Evolutionary conservation across 2,797 vertebrate species (phyloP).

Genomic region (Pyrocephalus nanus): DNA sequence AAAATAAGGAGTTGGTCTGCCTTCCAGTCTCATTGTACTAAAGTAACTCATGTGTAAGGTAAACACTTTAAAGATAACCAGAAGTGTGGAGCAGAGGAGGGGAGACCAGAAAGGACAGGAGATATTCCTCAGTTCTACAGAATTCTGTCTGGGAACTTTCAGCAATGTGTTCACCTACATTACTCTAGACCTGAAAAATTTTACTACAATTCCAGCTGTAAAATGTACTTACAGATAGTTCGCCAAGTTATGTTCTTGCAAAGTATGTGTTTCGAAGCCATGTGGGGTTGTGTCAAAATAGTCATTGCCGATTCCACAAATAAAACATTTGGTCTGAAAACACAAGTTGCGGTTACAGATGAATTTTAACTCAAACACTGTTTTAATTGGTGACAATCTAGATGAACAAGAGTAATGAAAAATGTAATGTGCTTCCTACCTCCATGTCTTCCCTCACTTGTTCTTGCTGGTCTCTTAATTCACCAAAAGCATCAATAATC

Average conservation of each 20-base stretch:
- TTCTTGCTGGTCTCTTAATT: constrained; percentile 97
- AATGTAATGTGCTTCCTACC: constrained; percentile 72
- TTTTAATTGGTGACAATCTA: background rate
- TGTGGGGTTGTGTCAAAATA: constrained; percentile 98
- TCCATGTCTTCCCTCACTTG: constrained; percentile 99
- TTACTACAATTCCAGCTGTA: background rate
- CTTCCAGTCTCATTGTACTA: background rate
- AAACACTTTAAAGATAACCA: background rate
- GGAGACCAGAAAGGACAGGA: background rate
- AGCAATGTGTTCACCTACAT: background rate
- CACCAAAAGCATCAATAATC: constrained; percentile 98
- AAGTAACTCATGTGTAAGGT: background rate
- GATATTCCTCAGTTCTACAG: background rate
- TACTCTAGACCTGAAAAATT: background rate
- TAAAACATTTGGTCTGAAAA: constrained; percentile 97
- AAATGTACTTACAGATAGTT: constrained; percentile 95
- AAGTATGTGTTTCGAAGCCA: constrained; percentile 96
- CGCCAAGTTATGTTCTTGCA: constrained; percentile 99
- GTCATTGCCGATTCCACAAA: constrained; percentile 98
- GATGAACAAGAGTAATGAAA: background rate
- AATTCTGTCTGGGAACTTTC: background rate
- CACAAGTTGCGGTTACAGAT: background rate
- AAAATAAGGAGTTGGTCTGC: background rate
- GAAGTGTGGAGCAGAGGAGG: background rate
- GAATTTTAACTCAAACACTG: background rate